Evolutionary conservation across 2,888 invertebrate genomes (phyloP).

Genomic region (Cabera pusaria): DNA sequence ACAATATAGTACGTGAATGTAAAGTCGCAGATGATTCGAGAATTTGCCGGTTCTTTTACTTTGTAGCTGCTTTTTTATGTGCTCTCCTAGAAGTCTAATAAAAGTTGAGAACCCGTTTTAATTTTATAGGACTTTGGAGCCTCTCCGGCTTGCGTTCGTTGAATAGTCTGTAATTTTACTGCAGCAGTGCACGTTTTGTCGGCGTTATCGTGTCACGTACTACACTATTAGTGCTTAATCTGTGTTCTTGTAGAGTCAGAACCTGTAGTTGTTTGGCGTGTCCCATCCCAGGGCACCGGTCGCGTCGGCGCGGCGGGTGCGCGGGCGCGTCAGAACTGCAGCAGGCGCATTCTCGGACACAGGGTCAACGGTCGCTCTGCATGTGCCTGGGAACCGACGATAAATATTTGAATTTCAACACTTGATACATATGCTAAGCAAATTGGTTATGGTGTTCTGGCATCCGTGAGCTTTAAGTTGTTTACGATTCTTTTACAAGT

Average conservation of each 20-base stretch:
- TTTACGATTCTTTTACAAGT: constrained; percentile 53
- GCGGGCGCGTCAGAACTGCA: constrained; percentile 54
- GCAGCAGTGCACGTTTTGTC: constrained; percentile 15
- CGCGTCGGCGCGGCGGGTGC: constrained; percentile 48
- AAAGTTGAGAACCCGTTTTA: constrained; percentile 19
- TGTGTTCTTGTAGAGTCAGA: constrained; percentile 29
- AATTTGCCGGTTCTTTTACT: constrained; percentile 11
- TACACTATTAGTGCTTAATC: constrained; percentile 30
- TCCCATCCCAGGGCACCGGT: constrained; percentile 42
- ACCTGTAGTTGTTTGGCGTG: constrained; percentile 52
- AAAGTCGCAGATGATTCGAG: constrained; percentile 24
- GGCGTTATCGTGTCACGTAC: constrained; percentile 25
- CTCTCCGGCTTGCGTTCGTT: constrained; percentile 4
- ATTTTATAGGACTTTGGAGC: constrained; percentile 13
- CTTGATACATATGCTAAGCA: constrained; percentile 80
- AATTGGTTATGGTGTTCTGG: constrained; percentile 71
- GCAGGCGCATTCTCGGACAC: constrained; percentile 56
- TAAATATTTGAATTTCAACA: constrained; percentile 83
- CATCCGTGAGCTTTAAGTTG: constrained; percentile 42
- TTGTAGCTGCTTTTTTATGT: constrained; percentile 15
- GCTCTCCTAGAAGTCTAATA: constrained; percentile 13
- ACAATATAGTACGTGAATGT: constrained; percentile 40
- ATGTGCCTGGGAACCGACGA: constrained; percentile 76
- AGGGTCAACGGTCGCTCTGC: constrained; percentile 79
- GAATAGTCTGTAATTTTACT: constrained; percentile 14